Evolutionary conservation across 2,113 vertebrate species (phyloP), one percentile per base, ranked within the genome.

Genomic region (Picathartes gymnocephalus): DNA sequence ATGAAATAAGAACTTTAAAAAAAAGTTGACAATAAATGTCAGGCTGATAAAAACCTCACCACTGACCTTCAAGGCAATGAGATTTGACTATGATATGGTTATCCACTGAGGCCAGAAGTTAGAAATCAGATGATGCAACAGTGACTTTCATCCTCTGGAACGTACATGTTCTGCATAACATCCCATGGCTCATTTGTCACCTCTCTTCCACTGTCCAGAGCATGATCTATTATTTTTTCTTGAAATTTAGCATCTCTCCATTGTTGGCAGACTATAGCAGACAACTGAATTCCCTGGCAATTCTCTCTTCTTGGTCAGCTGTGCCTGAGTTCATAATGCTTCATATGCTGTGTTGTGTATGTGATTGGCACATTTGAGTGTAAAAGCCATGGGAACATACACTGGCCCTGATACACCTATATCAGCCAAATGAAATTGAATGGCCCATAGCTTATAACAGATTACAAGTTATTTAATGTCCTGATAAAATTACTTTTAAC

Each of bases 41-140:
- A 94, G 73, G 13, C 69, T 95, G 87, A 92, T 89, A 80, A 92
- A 96, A 86, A 62, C 44, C 33, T 86, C 27, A n/a, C 9, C 18
- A 15, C 13, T 96, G 85, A 96, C 90, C 84, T 96, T 95, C 90
- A 93, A 62, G 92, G 68, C 35, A 85, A 61, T 71, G 61, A 81
- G 78, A 85, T 91, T 62, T 94, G 48, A 56, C 78, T 74, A 7
- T 76, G 62, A 68, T 80, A 51, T 77, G 81, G 53, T 74, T 89
- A 88, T 83, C 19, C 45, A 77, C 33, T 72, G 88, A 78, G 58
- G 62, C 89, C 31, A 73, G 48, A 94, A 94, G 45, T 82, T 88
- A 57, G 30, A 57, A 83, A 79, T 90, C 50, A 66, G 58, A 66
- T 62, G 54, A 93, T 73, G 42, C 66, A 53, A 74, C 74, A 80